A percentile compares a stretch with the other conserved stretches of the same genome.
Conservation (phyloP, 2,797 vertebrate genomes). For the Gymnocypris eckloni region DNA sequence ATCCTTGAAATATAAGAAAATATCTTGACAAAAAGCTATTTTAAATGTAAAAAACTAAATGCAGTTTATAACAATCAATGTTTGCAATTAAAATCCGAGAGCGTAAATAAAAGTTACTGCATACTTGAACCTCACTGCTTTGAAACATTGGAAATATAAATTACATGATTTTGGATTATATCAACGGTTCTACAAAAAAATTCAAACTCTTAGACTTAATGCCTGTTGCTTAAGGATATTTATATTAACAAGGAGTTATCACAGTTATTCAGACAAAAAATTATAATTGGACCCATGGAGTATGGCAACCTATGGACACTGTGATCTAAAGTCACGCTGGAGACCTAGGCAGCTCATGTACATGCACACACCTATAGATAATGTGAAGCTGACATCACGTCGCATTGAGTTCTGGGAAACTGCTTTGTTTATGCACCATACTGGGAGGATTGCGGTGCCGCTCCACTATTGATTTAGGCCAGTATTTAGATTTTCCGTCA, state of each 20-base stretch:
- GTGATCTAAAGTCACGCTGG: slow-evolving; percentile 75
- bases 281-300: slow-evolving; percentile 72
- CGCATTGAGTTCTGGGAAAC: neutral
- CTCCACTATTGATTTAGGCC: neutral
- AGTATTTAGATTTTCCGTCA: neutral
- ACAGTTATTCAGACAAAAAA: slow-evolving; percentile 65
- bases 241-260: slow-evolving; percentile 42
- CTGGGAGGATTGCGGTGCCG: neutral
- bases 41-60: neutral
- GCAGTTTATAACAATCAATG: neutral
- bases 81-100: neutral
- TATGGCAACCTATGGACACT: slow-evolving; percentile 73
- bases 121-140: neutral
- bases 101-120: neutral
- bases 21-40: neutral
- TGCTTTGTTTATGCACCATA: neutral
- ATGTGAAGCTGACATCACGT: neutral
- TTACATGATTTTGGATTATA: neutral
- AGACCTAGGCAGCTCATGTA: slow-evolving; percentile 56
- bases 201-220: slow-evolving; percentile 3
- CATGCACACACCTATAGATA: neutral
- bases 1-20: neutral
- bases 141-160: neutral
- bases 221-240: slow-evolving; percentile 46
- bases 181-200: neutral